phyloP scores from a whole-genome alignment of 92 coral and sea anemone species.

The Zoanthus solanderi region DNA sequence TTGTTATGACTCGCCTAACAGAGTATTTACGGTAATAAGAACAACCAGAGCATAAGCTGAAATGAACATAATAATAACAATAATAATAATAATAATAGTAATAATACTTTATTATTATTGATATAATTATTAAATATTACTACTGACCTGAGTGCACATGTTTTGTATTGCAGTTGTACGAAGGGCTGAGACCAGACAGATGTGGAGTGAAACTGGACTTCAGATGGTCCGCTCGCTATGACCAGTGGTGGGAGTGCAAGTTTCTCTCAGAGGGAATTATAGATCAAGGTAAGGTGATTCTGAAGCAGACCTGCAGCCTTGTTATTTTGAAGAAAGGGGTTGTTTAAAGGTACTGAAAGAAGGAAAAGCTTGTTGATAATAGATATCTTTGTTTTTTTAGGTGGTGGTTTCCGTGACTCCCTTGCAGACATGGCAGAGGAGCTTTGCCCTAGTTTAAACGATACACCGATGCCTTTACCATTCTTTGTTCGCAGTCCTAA shows the following conservation, averaged over 20 bases:
- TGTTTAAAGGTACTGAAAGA: no score
- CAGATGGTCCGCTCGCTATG: constrained; percentile 96
- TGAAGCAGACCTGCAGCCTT: not conserved
- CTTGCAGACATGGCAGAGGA: constrained; percentile 98
- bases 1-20: no score
- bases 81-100: no score
- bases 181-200: constrained; percentile 89
- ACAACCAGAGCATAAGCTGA: no score
- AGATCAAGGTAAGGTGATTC: constrained; percentile 81
- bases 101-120: no score
- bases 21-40: no score
- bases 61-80: no score
- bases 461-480: constrained; percentile 84
- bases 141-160: no score
- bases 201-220: constrained; percentile 97
- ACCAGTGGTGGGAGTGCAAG: constrained; percentile 99
- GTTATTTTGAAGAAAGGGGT: no score
- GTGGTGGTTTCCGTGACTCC: constrained; percentile 99
- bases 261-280: constrained; percentile 97
- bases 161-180: constrained; percentile 73
- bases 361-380: no score
- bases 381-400: constrained; percentile 29
- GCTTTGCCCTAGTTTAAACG: constrained; percentile 91
- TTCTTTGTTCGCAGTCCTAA: constrained; percentile 96
- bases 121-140: no score